Base-by-base conservation (phyloP, 2,888 invertebrate genomes). In the Caenorhabditis wallacei region DNA sequence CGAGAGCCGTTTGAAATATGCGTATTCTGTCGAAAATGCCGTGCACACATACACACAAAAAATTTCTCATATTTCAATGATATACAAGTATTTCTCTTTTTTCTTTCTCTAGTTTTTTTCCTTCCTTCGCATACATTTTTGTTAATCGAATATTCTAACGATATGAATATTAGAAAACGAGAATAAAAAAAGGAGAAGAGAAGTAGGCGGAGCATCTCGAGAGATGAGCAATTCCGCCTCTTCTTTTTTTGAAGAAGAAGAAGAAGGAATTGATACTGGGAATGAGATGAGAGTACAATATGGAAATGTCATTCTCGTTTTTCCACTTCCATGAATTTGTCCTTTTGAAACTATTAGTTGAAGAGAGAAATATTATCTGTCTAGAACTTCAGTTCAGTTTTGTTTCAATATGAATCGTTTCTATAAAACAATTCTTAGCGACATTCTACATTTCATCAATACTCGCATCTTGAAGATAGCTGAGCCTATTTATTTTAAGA, bases 51-150 rank as follows among this genome's bases (percentile, higher is more conserved):
- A 56, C 63, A 54, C n/a, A n/a, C n/a, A n/a, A n/a, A 51, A 46
- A 61, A 57, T 69, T 76, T 69, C 76, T 76, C 76, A 75, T 75
- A 75, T 75, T 75, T 75, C 75, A 75, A 75, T 57, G 66, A 75
- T 75, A 68, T 68, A 59, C 75, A 66, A 48, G 74, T 54, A 48
- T 59, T 57, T 68, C 53, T 18, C 24, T 20, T 51, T 35, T 64
- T 18, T 13, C 26, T 30, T 56, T 74, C 64, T 75, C 57, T 48
- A 37, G 63, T 56, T 54, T 63, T 56, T 16, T 56, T 57, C 64
- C n/a, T n/a, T 22, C 30, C 56, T 30, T 57, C 64, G 59, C 53
- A 48, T 66, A 69, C 76, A 68, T 53, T 76, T 53, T 76, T 16
- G 26, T 59, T 75, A 75, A 75, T 75, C 75, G 75, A 75, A 76